phyloP scores from a whole-genome alignment of 2,888 invertebrate species.

The Dromius quadrimaculatus region DNA sequence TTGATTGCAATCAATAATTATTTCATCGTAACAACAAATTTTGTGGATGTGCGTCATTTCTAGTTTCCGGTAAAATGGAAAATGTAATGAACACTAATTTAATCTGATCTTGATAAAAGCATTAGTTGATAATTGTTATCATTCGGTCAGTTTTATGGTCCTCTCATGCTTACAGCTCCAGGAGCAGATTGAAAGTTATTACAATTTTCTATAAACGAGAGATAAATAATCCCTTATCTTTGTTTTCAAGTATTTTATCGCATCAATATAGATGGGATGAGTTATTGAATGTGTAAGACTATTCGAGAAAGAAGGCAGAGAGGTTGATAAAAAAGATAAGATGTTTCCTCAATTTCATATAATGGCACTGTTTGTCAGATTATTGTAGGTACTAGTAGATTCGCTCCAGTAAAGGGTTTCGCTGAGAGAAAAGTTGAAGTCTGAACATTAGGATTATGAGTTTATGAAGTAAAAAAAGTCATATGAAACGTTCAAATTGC shows the following conservation, averaged over 20 bases:
- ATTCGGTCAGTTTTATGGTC: conserved; percentile 24
- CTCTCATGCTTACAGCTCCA: not conserved
- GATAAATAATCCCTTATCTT: not conserved
- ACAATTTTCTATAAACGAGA: not conserved
- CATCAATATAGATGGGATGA: conserved; percentile 18
- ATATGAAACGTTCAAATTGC: conserved; percentile 24
- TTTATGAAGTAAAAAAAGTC: conserved; percentile 38
- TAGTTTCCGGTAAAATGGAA: conserved; percentile 22
- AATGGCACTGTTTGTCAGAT: conserved; percentile 32
- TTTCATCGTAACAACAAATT: conserved; percentile 4
- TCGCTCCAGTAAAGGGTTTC: conserved; percentile 6
- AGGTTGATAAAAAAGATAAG: conserved; percentile 26
- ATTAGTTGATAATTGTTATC: conserved; percentile 13
- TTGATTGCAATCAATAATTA: conserved; percentile 15
- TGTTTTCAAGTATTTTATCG: conserved; percentile 27
- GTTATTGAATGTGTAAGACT: conserved; percentile 13
- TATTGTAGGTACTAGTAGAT: conserved; percentile 26
- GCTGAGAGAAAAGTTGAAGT: not conserved
- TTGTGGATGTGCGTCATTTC: not conserved
- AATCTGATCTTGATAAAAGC: conserved; percentile 32
- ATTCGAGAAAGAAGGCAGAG: not conserved
- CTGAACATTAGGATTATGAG: conserved; percentile 28
- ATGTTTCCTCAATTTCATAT: conserved; percentile 33
- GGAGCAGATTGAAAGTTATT: conserved; percentile 23
- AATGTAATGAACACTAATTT: conserved; percentile 32